Base-by-base conservation (phyloP, 2,888 invertebrate genomes). In the Diloba caeruleocephala region DNA sequence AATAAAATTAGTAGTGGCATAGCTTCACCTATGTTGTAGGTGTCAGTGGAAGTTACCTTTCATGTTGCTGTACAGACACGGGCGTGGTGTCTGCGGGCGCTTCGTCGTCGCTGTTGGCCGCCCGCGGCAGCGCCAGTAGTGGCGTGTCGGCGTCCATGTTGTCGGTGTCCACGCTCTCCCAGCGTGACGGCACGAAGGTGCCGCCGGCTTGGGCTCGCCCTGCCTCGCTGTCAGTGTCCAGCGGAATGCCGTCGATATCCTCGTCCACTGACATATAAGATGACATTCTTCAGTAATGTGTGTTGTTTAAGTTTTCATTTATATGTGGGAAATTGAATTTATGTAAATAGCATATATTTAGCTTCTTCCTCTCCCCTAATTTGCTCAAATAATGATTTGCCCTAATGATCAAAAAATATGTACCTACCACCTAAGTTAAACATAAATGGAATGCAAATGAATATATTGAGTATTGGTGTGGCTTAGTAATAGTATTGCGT, bases 161-260 rank as follows among this genome's bases (percentile, higher is more conserved):
- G 28, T 3, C 96, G 13, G 98, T 98, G 90, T 99, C 98, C 15
- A 99, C 97, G 33, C 97, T 97, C 94, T 99, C 99, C 99, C 99
- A 99, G 85, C 98, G 97, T 1, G 98, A 98, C 6, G 97, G 97
- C 50, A 98, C 96, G 92, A 99, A 98, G 9, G 95, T 53, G 95
- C 94, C 72, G 87, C 90, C 42, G 85, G 78, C 61, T 74, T 77
- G 42, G 49, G 71, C 37, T 54, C 84, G 37, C 80, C 89, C 14
- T 60, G 76, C 26, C 96, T 97, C 53, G 3, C 61, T 38, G 7
- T 60, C 71, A 1, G 48, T 53, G 62, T 95, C 95, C 79, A 96
- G 87, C 0, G 97, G 97, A 28, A 96, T 87, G 9, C 96, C 96
- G 87, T 97, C 97, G 28, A 97, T 95, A 81, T 97, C 97, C 62